phyloP scores from a whole-genome alignment of 2,888 invertebrate genomes.

The Chromoteleia sp. region DNA sequence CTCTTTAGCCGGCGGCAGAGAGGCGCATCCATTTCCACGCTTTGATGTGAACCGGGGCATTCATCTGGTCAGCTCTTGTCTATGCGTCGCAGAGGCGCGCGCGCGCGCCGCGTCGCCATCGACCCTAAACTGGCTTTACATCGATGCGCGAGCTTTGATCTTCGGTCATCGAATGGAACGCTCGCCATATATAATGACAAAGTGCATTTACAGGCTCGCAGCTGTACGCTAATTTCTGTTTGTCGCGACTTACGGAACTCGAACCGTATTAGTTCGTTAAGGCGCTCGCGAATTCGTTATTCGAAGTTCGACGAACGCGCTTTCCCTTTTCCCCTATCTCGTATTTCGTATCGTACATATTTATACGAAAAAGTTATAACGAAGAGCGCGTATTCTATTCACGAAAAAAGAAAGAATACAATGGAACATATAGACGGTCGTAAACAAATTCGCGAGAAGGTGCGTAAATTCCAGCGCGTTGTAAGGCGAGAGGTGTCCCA shows the following conservation, averaged over 20 bases:
- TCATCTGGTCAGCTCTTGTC: conserved; percentile 70
- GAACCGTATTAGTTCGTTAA: conserved; percentile 18
- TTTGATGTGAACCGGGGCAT: conserved; percentile 74
- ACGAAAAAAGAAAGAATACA: conserved; percentile 58
- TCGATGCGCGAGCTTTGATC: conserved; percentile 75
- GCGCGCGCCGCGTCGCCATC: conserved; percentile 51
- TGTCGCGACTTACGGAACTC: conserved; percentile 20
- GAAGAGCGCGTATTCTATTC: conserved; percentile 41
- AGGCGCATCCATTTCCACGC: conserved; percentile 71
- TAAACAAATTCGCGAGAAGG: conserved; percentile 69
- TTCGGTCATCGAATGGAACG: conserved; percentile 67
- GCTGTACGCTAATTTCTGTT: conserved; percentile 52
- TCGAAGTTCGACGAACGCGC: conserved; percentile 28
- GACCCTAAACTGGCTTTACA: conserved; percentile 71
- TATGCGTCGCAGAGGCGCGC: conserved; percentile 37
- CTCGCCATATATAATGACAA: conserved; percentile 68
- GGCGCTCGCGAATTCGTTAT: conserved; percentile 10
- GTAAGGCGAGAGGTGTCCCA: conserved; percentile 64
- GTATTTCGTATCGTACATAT: conserved; percentile 13
- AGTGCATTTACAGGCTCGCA: conserved; percentile 65
- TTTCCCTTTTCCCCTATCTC: neutral
- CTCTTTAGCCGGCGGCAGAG: conserved; percentile 60
- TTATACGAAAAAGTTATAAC: conserved; percentile 31
- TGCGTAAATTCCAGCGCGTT: conserved; percentile 66
- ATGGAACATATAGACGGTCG: conserved; percentile 62